These are phyloP conservation scores for Pachydiplax longipennis DNA, from an alignment of 2,888 invertebrate genomes.

Conservation along the genomic window DNA sequence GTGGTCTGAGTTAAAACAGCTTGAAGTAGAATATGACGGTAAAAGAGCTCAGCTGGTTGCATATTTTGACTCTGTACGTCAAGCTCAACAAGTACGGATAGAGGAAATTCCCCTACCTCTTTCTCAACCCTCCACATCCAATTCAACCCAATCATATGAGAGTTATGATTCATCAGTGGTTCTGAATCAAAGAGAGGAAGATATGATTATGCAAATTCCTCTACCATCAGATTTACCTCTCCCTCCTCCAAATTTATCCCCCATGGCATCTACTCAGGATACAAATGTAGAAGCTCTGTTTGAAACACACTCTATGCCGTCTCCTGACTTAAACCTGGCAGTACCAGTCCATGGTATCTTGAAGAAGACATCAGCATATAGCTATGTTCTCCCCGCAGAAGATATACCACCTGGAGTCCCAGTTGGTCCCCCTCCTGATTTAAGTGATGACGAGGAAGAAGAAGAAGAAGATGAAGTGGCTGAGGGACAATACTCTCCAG, in stretches of 20 bases:
- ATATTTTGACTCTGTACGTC: slow-evolving; percentile 93
- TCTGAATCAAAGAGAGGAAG: slow-evolving; percentile 47
- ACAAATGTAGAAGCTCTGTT: slow-evolving; percentile 57
- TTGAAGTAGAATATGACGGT: slow-evolving; percentile 92
- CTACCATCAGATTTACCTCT: slow-evolving; percentile 58
- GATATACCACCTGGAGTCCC: slow-evolving; percentile 81
- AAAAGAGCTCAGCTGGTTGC: slow-evolving; percentile 85
- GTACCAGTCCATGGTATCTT: slow-evolving; percentile 75
- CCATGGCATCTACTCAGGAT: slow-evolving; percentile 67
- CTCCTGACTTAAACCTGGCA: slow-evolving; percentile 60
- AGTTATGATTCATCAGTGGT: slow-evolving; percentile 50
- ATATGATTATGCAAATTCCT: slow-evolving; percentile 63
- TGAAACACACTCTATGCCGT: slow-evolving; percentile 57
- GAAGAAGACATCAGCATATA: slow-evolving; percentile 73
- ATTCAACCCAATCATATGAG: slow-evolving; percentile 54
- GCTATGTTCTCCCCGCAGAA: slow-evolving; percentile 46
- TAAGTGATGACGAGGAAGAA: slow-evolving; percentile 69
- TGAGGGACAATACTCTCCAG: slow-evolving; percentile 50
- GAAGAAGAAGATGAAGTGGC: slow-evolving; percentile 59
- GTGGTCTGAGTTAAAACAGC: slow-evolving; percentile 88
- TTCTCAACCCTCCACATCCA: slow-evolving; percentile 50
- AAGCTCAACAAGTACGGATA: slow-evolving; percentile 80
- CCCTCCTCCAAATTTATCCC: slow-evolving; percentile 61
- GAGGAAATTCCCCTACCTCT: slow-evolving; percentile 94
- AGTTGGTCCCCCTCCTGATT: slow-evolving; percentile 81